These are phyloP conservation scores for Melopsittacus undulatus DNA, from an alignment of 2,797 vertebrate species.

Conservation along the genomic window DNA sequence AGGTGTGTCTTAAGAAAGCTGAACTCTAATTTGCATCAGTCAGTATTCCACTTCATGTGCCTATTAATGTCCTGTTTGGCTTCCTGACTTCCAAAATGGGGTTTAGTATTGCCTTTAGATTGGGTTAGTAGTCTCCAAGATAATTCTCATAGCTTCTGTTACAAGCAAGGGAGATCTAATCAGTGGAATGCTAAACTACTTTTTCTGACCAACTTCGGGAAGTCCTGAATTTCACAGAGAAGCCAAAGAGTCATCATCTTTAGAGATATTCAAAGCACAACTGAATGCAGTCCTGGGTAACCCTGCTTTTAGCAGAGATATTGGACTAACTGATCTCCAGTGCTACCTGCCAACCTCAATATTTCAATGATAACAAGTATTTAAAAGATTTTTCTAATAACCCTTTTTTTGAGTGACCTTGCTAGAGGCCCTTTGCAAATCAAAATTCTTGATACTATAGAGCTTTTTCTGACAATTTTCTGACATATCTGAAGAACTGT, in stretches of 20 bases:
- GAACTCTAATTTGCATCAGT: neutral
- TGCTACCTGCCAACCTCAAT: neutral
- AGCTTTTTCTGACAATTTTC: neutral
- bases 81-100: neutral
- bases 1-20: neutral
- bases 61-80: neutral
- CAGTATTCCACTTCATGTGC: neutral
- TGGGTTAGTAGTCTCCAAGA: neutral
- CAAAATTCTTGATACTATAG: neutral
- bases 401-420: neutral
- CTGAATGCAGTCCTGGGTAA: neutral
- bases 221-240: neutral
- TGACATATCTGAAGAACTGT: neutral
- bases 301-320: neutral
- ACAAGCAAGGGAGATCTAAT: neutral
- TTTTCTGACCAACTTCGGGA: neutral
- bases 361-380: neutral
- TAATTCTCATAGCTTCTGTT: neutral
- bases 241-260: neutral
- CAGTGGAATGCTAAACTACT: neutral
- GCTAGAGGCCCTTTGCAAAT: neutral
- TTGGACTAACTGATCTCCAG: neutral
- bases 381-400: neutral
- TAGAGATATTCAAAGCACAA: neutral
- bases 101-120: neutral